phyloP scores from a whole-genome alignment of 2,888 invertebrate genomes.

The Brachynemurus nebulosus region DNA sequence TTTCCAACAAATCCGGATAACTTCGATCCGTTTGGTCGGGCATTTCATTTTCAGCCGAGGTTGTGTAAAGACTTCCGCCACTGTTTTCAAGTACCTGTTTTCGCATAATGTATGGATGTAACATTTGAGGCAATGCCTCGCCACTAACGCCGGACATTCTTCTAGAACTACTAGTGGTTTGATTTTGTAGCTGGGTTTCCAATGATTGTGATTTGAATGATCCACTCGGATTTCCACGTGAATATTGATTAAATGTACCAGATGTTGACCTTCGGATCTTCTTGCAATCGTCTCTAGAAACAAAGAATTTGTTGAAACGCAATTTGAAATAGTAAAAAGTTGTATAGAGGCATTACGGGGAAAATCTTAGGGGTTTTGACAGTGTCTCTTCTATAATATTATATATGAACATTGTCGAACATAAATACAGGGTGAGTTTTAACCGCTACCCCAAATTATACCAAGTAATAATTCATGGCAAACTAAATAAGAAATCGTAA shows the following conservation, averaged over 20 bases:
- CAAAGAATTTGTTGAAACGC: constrained; percentile 16
- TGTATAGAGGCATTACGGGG: too few species aligned
- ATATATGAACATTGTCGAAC: too few species aligned
- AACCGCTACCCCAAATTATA: too few species aligned
- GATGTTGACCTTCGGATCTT: constrained; percentile 29
- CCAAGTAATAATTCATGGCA: too few species aligned
- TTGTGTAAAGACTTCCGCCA: constrained; percentile 24
- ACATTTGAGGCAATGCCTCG: constrained; percentile 11
- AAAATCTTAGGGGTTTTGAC: too few species aligned
- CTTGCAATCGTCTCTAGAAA: constrained; percentile 34
- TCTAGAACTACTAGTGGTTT: background rate
- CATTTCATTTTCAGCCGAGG: constrained; percentile 22
- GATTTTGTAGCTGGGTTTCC: constrained; percentile 3
- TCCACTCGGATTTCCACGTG: constrained; percentile 3
- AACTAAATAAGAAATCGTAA: too few species aligned
- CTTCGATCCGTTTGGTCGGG: constrained; percentile 37
- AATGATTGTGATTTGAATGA: background rate
- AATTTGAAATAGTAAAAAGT: too few species aligned
- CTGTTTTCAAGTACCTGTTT: constrained; percentile 22
- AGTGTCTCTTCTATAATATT: too few species aligned
- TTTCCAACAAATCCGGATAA: constrained; percentile 42
- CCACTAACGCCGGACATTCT: constrained; percentile 13
- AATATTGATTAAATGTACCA: constrained; percentile 29
- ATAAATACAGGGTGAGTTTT: too few species aligned
- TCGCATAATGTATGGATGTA: constrained; percentile 25